Base-by-base conservation (phyloP, 2,888 invertebrate species). In the Drosophila prostipennis region DNA sequence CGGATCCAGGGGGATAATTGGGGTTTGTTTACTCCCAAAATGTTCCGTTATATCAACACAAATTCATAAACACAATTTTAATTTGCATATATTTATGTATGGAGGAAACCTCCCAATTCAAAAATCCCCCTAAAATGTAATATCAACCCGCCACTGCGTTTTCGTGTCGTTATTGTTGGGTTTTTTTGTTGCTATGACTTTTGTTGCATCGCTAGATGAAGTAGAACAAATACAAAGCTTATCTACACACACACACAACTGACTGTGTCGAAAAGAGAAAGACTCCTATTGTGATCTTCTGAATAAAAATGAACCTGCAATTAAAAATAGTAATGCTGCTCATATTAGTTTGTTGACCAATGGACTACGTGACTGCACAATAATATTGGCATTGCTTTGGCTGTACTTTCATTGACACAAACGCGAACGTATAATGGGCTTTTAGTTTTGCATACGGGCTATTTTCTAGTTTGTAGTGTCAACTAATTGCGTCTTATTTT, bases 401-500 rank as follows among this genome's bases (percentile, higher is more conserved):
- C 57, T 61, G 61, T 61, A 61, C 54, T 39, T 51, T 49, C 71
- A 42, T 53, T 48, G 68, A 16, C 37, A 48, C 32, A 46, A 32
- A 19, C 32, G 10, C 10, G 14, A 29, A 14, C 32, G 14, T 14
- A 16, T 6, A 60, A 60, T 46, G 59, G 61, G 32, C 29, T 29
- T 29, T 39, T 57, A 43, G 36, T 39, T 78, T 64, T 68, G 52
- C 68, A 72, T 72, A 60, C 45, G 32, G n/a, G n/a, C 26, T 63
- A 32, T 4, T 54, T 56, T 63, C 64, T 65, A 60, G 59, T 39
- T 61, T 43, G 39, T 48, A 46, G 56, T 77, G 69, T 67, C 60
- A 74, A 73, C 77, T 74, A 82, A 85, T 81, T 81, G 85, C 80
- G 80, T 81, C 83, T 85, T 85, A 81, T 43, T 81, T 51, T 80